Evolutionary conservation across 2,888 invertebrate genomes (phyloP).

Genomic region (Stenchaetothrips biformis): DNA sequence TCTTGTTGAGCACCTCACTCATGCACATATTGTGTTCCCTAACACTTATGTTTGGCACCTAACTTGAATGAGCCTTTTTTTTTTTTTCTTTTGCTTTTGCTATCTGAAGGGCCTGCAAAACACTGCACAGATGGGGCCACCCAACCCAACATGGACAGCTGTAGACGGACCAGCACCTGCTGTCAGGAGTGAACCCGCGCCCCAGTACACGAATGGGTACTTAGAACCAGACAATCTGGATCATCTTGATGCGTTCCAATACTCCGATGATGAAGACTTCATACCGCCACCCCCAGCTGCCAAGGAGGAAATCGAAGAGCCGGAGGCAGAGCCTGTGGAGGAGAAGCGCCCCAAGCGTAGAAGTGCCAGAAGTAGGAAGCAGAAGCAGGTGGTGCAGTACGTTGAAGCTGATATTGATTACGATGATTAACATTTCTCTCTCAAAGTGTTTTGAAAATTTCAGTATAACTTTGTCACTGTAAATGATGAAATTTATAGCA

Average conservation of each 20-base stretch:
- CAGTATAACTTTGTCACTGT: too few species aligned
- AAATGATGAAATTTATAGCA: too few species aligned
- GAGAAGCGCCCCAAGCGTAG: not conserved
- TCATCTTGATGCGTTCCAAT: not conserved
- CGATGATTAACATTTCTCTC: not conserved
- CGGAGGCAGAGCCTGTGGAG: not conserved
- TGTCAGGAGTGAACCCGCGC: not conserved
- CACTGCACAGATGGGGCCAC: not conserved
- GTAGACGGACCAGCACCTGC: too few species aligned
- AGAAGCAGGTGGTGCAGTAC: not conserved
- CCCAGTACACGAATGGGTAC: not conserved
- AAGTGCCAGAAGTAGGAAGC: not conserved
- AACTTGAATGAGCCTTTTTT: not conserved
- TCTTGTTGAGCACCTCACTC: too few species aligned
- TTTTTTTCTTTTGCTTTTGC: not conserved
- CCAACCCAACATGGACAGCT: too few species aligned
- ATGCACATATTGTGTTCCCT: not conserved
- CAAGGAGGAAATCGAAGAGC: not conserved
- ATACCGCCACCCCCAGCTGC: not conserved
- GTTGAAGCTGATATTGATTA: not conserved
- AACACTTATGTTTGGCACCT: not conserved
- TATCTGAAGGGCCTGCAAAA: slow-evolving; percentile 1
- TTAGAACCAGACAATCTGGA: not conserved
- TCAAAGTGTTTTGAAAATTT: too few species aligned
- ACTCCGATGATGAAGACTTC: not conserved